These are phyloP conservation scores for Neostethus bicornis DNA, from an alignment of 2,797 vertebrate species.

Conservation along the genomic window DNA sequence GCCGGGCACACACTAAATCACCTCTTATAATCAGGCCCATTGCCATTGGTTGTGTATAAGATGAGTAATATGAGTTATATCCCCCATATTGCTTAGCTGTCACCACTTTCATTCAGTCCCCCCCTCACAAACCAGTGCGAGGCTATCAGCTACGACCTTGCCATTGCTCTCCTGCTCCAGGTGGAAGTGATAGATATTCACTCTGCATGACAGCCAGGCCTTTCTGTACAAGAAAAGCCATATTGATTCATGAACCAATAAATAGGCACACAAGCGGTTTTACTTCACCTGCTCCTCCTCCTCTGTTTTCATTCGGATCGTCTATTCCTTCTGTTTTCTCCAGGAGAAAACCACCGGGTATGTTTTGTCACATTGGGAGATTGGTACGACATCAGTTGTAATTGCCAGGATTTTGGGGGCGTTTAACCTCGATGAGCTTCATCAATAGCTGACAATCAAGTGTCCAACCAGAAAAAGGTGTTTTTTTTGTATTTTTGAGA, in stretches of 20 bases:
- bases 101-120: constrained; percentile 65
- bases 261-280: constrained; percentile 81
- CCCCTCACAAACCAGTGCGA: constrained; percentile 48
- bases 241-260: constrained; percentile 83
- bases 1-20: constrained; percentile 73
- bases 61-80: constrained; percentile 78
- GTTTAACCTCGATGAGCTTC: constrained; percentile 81
- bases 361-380: constrained; percentile 79
- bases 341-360: constrained; percentile 57
- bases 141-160: constrained; percentile 80
- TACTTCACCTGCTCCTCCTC: constrained; percentile 57
- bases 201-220: constrained; percentile 61
- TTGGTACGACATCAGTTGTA: constrained; percentile 79
- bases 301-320: constrained; percentile 19
- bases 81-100: constrained; percentile 67
- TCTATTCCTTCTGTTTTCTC: constrained; percentile 25
- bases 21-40: constrained; percentile 75
- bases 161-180: constrained; percentile 62
- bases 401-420: constrained; percentile 81
- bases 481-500: constrained; percentile 83
- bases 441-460: constrained; percentile 84
- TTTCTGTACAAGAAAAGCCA: constrained; percentile 76
- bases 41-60: constrained; percentile 67
- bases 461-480: constrained; percentile 79
- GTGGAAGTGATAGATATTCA: constrained; percentile 81